These are phyloP conservation scores for Acridotheres tristis DNA, from an alignment of 2,797 vertebrate species.

Conservation along the genomic window DNA sequence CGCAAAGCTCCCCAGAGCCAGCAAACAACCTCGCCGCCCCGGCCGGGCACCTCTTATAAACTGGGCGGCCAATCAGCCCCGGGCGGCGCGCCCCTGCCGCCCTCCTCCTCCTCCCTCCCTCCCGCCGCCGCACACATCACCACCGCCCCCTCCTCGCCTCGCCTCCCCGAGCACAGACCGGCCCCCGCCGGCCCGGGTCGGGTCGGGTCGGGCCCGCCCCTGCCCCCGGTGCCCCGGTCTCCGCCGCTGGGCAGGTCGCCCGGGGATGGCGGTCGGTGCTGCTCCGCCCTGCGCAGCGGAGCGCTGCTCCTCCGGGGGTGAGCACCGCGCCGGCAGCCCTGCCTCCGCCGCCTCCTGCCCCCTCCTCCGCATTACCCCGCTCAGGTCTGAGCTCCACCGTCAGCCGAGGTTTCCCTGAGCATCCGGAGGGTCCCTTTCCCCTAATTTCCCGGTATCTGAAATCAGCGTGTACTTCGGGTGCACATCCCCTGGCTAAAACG, in stretches of 20 bases:
- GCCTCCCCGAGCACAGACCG: neutral
- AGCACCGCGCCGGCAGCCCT: neutral
- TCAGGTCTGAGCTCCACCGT: neutral
- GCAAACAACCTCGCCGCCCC: neutral
- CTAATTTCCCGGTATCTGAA: too few relatives aligned
- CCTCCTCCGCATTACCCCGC: neutral
- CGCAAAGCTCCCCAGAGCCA: neutral
- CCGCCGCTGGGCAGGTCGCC: neutral
- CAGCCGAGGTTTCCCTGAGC: neutral
- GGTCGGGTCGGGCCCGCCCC: neutral
- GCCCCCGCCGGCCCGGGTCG: neutral
- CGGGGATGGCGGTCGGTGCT: neutral
- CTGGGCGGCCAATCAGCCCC: constrained; percentile 70
- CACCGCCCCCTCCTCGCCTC: neutral
- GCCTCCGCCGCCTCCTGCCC: neutral
- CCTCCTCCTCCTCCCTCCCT: neutral
- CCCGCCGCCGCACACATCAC: neutral
- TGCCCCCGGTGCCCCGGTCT: neutral
- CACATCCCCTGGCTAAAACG: neutral
- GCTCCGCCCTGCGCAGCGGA: neutral
- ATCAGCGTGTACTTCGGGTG: accelerated
- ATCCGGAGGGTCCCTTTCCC: neutral
- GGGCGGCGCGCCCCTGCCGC: constrained; percentile 24
- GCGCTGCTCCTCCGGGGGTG: neutral
- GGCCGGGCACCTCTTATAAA: constrained; percentile 61